Percentiles rank a stretch among this genome's conserved stretches.
phyloP scores from a whole-genome alignment of 1,140 invertebrate species.

The Brachionus calyciflorus region DNA sequence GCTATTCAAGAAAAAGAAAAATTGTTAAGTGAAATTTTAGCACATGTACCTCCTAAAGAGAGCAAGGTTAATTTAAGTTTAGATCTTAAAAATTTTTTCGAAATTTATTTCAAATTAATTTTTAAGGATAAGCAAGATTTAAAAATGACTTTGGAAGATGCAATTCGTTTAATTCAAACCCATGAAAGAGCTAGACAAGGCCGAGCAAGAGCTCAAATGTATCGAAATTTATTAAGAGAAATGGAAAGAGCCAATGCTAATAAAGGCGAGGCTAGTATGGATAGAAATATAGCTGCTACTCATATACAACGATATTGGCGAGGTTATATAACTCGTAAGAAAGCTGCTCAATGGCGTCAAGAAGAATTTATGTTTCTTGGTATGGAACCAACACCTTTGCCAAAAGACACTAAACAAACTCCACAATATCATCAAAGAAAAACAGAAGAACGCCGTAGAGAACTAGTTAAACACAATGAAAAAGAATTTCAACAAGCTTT shows the following conservation, averaged over 20 bases:
- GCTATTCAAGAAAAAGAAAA: conserved; percentile 59
- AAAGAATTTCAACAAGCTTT: conserved; percentile 66
- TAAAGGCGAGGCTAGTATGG: conserved; percentile 55
- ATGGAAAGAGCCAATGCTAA: conserved; percentile 54
- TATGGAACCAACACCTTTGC: conserved; percentile 55
- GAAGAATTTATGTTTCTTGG: conserved; percentile 83
- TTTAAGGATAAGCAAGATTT: conserved; percentile 56
- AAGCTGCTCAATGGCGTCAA: conserved; percentile 56
- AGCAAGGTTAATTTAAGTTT: conserved; percentile 51
- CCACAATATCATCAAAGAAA: conserved; percentile 51
- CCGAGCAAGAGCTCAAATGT: conserved; percentile 65
- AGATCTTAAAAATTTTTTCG: neutral
- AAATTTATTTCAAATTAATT: neutral
- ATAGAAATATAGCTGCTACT: conserved; percentile 57
- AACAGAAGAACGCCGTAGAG: conserved; percentile 55
- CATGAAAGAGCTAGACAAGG: conserved; percentile 85
- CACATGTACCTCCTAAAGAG: conserved; percentile 57
- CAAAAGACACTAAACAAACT: conserved; percentile 54
- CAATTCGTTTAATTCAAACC: conserved; percentile 77
- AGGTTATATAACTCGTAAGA: conserved; percentile 57
- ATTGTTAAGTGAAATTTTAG: conserved; percentile 58
- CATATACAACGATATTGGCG: conserved; percentile 58
- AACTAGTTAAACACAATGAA: conserved; percentile 63
- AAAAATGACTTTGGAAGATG: conserved; percentile 73
- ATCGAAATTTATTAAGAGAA: conserved; percentile 74